Base-by-base conservation (phyloP, 2,797 vertebrate species). In the Pogoniulus pusillus region DNA sequence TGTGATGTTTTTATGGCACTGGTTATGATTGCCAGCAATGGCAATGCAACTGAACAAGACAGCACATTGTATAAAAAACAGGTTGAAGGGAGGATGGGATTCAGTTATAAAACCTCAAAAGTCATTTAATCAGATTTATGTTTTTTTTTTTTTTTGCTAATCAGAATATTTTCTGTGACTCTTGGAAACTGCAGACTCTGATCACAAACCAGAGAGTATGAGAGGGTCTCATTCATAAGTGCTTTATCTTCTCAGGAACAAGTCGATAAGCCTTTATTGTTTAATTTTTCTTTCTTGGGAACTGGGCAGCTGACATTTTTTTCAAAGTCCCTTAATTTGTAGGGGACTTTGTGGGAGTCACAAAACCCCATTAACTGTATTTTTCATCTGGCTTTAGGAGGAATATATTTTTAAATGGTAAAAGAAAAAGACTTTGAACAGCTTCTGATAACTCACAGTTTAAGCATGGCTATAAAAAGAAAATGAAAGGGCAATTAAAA, bases 401-500 rank as follows among this genome's bases (percentile, higher is more conserved):
- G 82, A 95, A 95, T 93, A 94, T 96, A 96, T 96, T 94, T 96
- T 96, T 93, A 96, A 96, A 94, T 93, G 90, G 93, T 94, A 93
- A 95, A 96, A 90, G 91, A 93, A 83, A 93, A 96, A 94, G 95
- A 91, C 95, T 96, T 95, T 15, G 87, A 96, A 94, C 95, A 95
- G 93, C 94, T 96, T 96, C 93, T 96, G 95, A 96, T 95, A 96
- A 96, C 95, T 96, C 93, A 93, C 86, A 91, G 87, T 96, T 96
- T 95, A 96, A 96, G 80, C 93, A 94, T 73, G 79, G 84, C 93
- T 95, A 96, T 96, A 96, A 96, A 96, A 96, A 93, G 95, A 95
- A 96, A 96, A 96, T 93, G 95, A 96, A 96, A 96, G 96, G 91
- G 94, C 93, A 96, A 96, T 96, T 96, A 96, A 96, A 96, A 96